Evolutionary conservation across 2,888 invertebrate genomes (phyloP).

Genomic region (Geophilus truncorum): DNA sequence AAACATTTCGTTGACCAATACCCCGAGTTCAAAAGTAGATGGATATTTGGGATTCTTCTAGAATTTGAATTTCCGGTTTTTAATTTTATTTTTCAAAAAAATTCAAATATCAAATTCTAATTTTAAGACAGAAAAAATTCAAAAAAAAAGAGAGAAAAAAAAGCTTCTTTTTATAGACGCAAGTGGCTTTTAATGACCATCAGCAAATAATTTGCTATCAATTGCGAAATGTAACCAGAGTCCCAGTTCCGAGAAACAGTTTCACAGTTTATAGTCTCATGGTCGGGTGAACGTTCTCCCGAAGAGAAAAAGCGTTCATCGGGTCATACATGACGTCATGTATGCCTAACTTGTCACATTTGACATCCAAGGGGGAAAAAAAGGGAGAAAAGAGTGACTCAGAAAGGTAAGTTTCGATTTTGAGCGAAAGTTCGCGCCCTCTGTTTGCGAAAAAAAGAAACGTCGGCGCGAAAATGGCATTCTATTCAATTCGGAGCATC

Average conservation of each 20-base stretch:
- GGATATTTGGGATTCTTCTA: too few relatives aligned
- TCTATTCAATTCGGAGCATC: too few relatives aligned
- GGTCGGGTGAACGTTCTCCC: neutral
- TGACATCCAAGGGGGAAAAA: neutral
- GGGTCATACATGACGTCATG: neutral
- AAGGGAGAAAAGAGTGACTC: neutral
- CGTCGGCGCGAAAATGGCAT: too few relatives aligned
- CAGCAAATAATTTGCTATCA: conserved; percentile 8
- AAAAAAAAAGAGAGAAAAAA: neutral
- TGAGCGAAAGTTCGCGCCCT: too few relatives aligned
- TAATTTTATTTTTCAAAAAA: too few relatives aligned
- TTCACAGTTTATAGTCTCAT: conserved; percentile 13
- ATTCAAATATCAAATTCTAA: too few relatives aligned
- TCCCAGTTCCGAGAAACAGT: neutral
- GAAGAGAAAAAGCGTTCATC: neutral
- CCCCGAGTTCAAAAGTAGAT: too few relatives aligned
- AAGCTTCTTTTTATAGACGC: neutral
- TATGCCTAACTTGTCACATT: neutral
- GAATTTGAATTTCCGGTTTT: too few relatives aligned
- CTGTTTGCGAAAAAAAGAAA: neutral
- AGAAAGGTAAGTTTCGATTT: neutral
- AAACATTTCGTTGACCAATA: too few relatives aligned
- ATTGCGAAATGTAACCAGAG: conserved; percentile 16
- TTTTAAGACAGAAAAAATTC: too few relatives aligned
- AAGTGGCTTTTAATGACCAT: neutral